phyloP scores from a whole-genome alignment of 2,797 vertebrate genomes.

The Pantherophis vulpinus region DNA sequence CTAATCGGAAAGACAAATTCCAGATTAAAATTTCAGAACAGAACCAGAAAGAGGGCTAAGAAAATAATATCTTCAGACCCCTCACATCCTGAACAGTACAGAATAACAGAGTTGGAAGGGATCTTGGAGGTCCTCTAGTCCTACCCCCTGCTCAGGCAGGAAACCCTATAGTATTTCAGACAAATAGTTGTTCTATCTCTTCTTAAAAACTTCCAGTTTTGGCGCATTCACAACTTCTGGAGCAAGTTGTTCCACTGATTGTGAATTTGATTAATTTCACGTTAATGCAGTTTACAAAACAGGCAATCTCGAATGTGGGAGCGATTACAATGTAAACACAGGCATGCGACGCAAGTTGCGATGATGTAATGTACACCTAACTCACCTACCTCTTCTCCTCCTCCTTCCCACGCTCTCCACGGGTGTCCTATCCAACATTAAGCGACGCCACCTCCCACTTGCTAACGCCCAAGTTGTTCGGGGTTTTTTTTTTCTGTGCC shows the following conservation, averaged over 20 bases:
- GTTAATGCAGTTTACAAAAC: background rate
- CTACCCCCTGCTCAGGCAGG: too few species aligned
- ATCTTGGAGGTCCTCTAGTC: too few species aligned
- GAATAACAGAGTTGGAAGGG: too few species aligned
- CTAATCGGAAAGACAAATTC: background rate
- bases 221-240: too few species aligned
- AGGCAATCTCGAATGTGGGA: background rate
- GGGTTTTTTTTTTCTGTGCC: background rate
- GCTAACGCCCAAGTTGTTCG: background rate
- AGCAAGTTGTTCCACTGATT: too few species aligned
- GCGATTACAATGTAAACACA: background rate
- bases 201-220: too few species aligned
- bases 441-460: background rate
- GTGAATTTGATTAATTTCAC: too few species aligned
- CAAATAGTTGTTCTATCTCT: too few species aligned
- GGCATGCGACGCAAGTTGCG: background rate
- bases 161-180: too few species aligned
- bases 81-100: too few species aligned
- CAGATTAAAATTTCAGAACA: background rate
- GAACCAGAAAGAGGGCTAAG: too few species aligned
- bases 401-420: background rate
- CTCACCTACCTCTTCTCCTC: background rate
- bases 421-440: background rate
- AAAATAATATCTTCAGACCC: too few species aligned
- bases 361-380: background rate